A percentile compares a stretch with the other conserved stretches of the same genome.
These are phyloP conservation scores for Agrotis puta DNA, from an alignment of 2,888 invertebrate species.

Conservation along the genomic window DNA sequence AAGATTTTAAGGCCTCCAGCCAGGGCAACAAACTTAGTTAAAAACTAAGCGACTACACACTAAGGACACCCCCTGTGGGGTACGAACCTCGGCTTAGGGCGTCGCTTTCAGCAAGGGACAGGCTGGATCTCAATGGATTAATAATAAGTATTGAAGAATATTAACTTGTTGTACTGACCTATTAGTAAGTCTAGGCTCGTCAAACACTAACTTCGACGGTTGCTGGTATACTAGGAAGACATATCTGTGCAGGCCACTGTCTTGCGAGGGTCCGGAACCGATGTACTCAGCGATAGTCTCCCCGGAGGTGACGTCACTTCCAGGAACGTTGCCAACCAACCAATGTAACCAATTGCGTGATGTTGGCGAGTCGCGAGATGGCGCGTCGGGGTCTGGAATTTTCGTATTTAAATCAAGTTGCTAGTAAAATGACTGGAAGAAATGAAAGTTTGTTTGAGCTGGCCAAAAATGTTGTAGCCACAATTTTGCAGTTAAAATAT, in stretches of 20 bases:
- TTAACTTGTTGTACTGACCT: slow-evolving; percentile 73
- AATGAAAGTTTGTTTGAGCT: too few relatives aligned
- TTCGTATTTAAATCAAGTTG: background rate
- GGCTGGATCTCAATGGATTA: too few relatives aligned
- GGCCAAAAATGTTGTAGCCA: too few relatives aligned
- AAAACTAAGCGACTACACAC: too few relatives aligned
- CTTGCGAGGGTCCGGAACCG: slow-evolving; percentile 13
- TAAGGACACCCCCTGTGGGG: too few relatives aligned
- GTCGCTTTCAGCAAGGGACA: too few relatives aligned
- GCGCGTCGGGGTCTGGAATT: slow-evolving; percentile 30
- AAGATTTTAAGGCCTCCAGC: too few relatives aligned
- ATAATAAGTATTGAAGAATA: background rate
- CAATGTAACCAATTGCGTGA: slow-evolving; percentile 26
- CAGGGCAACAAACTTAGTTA: too few relatives aligned
- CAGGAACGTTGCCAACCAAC: slow-evolving; percentile 29
- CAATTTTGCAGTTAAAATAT: too few relatives aligned
- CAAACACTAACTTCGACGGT: slow-evolving; percentile 23
- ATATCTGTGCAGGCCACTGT: slow-evolving; percentile 30
- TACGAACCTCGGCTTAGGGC: too few relatives aligned
- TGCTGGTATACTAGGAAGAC: slow-evolving; percentile 41
- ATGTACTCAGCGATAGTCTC: slow-evolving; percentile 37
- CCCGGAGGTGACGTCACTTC: slow-evolving; percentile 12
- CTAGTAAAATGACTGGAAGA: background rate
- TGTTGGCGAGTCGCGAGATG: slow-evolving; percentile 22
- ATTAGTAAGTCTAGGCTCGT: slow-evolving; percentile 74